Base-by-base conservation (phyloP, 2,888 invertebrate species). In the Polydrusus tereticollis region DNA sequence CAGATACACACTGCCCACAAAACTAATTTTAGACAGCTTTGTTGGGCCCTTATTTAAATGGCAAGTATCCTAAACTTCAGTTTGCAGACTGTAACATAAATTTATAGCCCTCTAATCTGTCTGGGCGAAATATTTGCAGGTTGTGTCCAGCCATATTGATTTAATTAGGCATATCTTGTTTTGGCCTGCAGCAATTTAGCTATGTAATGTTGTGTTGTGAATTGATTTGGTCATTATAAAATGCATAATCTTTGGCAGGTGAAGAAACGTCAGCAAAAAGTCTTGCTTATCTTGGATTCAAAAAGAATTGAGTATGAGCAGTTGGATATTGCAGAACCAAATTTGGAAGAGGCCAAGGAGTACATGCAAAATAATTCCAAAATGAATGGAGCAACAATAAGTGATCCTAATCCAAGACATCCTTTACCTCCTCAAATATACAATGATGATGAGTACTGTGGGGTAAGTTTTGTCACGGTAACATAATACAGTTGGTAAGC, bases 291-390 rank as follows among this genome's bases (percentile, higher is more conserved):
- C 82, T 87, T 99, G 81, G 96, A 97, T 83, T 95, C 97, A 79
- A 94, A 96, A 88, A 91, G 89, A 86, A 93, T 99, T 79, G 91
- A 93, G 80, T 97, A 96, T 86, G 93, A 95, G 85, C 88, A 92
- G 73, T 92, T 99, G 82, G 99, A 99, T 86, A 97, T 99, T 82
- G 94, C 98, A 59, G 97, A 97, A 85, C 97, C 98, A 16, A 95
- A 94, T 62, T 92, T 91, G 83, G 97, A 97, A 85, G 87, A 90
- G 71, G 93, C 94, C 78, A 95, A 96, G 86, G 94, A 95, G 80
- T 94, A 94, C 82, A 97, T 99, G 97, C 94, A 96, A 86, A 92
- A 90, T 82, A 95, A 96, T 85, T 91, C 94, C 62, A 94, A 91
- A 77, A 89, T 91, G 73, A 90, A 89, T 82, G 94, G 91, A 63